Conservation (phyloP, 2,888 invertebrate genomes). For the Euclidia mi region DNA sequence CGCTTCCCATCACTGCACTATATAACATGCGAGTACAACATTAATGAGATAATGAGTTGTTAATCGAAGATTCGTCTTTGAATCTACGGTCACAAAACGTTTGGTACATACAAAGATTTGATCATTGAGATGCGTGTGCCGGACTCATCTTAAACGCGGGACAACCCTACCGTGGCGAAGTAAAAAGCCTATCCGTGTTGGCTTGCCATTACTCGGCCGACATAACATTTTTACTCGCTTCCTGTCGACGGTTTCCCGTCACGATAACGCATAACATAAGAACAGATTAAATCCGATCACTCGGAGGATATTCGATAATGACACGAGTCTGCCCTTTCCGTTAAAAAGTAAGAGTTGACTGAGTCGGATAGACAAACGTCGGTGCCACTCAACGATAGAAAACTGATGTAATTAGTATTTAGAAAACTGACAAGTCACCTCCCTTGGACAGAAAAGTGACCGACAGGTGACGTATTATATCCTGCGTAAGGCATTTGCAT, state of each 20-base stretch:
- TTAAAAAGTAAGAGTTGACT: slow-evolving; percentile 51
- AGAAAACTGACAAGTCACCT: slow-evolving; percentile 11
- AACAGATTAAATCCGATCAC: slow-evolving; percentile 73
- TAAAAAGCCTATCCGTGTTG: slow-evolving; percentile 54
- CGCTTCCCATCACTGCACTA: no score
- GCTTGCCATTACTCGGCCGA: slow-evolving; percentile 62
- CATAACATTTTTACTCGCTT: slow-evolving; percentile 74
- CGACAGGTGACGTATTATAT: not conserved
- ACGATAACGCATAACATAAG: slow-evolving; percentile 72
- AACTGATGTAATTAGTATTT: slow-evolving; percentile 11
- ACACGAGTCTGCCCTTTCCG: slow-evolving; percentile 61
- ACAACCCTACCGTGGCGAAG: slow-evolving; percentile 50
- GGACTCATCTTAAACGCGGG: slow-evolving; percentile 10
- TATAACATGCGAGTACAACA: no score
- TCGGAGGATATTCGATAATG: slow-evolving; percentile 71
- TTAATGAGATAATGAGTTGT: no score
- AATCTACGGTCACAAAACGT: not conserved
- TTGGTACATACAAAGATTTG: no score
- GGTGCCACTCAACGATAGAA: slow-evolving; percentile 10
- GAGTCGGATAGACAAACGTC: slow-evolving; percentile 16
- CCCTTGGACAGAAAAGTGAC: no score
- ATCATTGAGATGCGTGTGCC: not conserved
- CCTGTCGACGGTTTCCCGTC: slow-evolving; percentile 74
- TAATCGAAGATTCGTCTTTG: no score
- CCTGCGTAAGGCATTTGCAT: no score